Evolutionary conservation across 64 coral and sea anemone genomes (phyloP), one percentile per base, ranked within the genome.

Genomic region (Orbicella faveolata): DNA sequence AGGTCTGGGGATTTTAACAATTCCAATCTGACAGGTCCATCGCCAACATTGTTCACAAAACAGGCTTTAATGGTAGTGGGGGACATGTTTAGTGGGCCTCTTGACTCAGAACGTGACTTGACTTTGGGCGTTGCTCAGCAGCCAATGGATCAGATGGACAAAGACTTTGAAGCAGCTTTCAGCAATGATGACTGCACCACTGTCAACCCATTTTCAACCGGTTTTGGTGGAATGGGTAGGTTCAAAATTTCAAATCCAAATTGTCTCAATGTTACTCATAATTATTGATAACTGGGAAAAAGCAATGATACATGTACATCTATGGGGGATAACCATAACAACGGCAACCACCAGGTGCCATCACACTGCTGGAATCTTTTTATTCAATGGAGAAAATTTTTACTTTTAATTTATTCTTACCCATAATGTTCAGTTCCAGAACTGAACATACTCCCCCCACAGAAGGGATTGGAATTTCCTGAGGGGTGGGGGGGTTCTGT

Each of bases 161-260:
- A 63, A 72, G 90, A 92, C 26, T 92, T 92, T 75, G 90, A 92
- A 54, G 90, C 90, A 36, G 90, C 84, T 16, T 92, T 92, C 63
- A 92, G 74, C 54, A 41, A 57, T 62, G 75, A 79, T 6, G 77
- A 78, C 19, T 62, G 9, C 61, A 74, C 72, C 16, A 53, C 82
- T 18, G 10, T 5, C 12, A 52, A 37, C 6, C 25, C 16, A 18
- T 78, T 72, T 72, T 4, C 82, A n/a, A 39, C 11, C 70, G 64
- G 41, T n/a, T 52, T 52, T 15, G 82, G 36, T 19, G 79, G 57
- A 62, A 34, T 36, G 25, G 79, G 79, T 81, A 81, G 11, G 77
- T 57, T 53, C 20, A 55, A 35, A 41, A 15, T 41, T 34, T 76
- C 16, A 48, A 48, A 48, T 48, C 44, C 44, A 48, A 48, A 48